These are phyloP conservation scores for Telmatochromis sp. DNA, from an alignment of 2,113 vertebrate genomes.

Conservation along the genomic window DNA sequence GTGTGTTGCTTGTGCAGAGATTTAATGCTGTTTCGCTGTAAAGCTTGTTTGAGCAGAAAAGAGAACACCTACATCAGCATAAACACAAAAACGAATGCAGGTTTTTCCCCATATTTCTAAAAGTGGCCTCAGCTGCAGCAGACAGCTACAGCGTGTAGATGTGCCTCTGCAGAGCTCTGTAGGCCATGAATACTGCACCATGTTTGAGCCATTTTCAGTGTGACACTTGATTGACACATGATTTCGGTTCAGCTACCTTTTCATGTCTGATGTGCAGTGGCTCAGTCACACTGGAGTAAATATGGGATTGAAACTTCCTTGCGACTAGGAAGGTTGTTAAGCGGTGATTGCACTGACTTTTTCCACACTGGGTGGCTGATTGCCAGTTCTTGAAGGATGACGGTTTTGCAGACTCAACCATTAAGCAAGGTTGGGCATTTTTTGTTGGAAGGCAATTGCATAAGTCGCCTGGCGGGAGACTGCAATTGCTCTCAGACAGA, in stretches of 20 bases:
- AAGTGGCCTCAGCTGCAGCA: background rate
- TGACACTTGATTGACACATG: background rate
- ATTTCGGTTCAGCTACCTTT: rapidly evolving
- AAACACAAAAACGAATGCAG: background rate
- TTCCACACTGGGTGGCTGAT: background rate
- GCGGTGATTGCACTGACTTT: background rate
- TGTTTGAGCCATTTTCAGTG: background rate
- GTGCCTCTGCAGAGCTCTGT: background rate
- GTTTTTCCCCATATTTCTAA: background rate
- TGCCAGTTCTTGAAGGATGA: background rate
- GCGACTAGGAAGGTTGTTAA: background rate
- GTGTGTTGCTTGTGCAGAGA: background rate
- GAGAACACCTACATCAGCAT: background rate
- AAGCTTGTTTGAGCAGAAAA: background rate
- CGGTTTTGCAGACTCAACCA: background rate
- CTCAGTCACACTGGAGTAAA: background rate
- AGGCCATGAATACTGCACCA: background rate
- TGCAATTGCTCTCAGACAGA: background rate
- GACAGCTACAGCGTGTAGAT: background rate
- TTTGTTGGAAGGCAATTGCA: background rate
- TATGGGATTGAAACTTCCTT: background rate
- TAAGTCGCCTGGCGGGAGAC: background rate
- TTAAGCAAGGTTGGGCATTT: background rate
- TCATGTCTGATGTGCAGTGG: background rate
- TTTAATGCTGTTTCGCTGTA: background rate